Percentiles rank a stretch among this genome's conserved stretches.
Conservation (phyloP, 2,888 invertebrate genomes). For the Leptinotarsa rubiginosa region DNA sequence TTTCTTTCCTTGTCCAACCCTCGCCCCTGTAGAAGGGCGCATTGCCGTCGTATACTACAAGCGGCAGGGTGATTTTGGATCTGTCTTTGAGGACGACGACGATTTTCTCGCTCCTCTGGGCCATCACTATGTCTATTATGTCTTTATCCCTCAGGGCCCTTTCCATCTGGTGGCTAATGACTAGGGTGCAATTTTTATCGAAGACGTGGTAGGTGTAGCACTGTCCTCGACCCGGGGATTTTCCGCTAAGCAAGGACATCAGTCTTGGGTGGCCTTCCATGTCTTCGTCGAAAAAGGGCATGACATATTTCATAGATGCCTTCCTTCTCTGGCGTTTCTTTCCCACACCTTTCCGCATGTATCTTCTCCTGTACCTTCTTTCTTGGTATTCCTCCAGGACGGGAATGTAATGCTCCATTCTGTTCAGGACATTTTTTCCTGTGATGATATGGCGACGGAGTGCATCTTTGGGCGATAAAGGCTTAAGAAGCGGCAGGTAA, state of each 20-base stretch:
- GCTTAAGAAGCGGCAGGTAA: conserved; percentile 83
- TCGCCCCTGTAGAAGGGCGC: conserved; percentile 76
- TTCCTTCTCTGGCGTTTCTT: conserved; percentile 62
- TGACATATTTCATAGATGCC: conserved; percentile 59
- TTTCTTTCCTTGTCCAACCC: conserved; percentile 76
- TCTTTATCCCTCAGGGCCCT: conserved; percentile 82
- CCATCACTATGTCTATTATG: conserved; percentile 80
- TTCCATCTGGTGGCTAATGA: conserved; percentile 79
- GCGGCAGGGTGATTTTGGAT: conserved; percentile 76
- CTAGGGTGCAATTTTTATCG: conserved; percentile 78
- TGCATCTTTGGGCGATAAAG: conserved; percentile 86
- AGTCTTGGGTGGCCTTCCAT: conserved; percentile 61
- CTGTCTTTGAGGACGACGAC: conserved; percentile 78
- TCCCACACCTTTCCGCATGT: conserved; percentile 60
- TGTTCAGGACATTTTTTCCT: conserved; percentile 80
- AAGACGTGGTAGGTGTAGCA: conserved; percentile 80
- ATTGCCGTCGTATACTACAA: conserved; percentile 59
- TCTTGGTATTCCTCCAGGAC: conserved; percentile 71
- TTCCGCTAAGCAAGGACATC: conserved; percentile 67
- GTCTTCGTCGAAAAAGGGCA: conserved; percentile 61
- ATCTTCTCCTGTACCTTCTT: conserved; percentile 57
- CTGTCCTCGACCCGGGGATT: conserved; percentile 71
- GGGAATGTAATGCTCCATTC: conserved; percentile 83
- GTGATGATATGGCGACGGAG: conserved; percentile 83
- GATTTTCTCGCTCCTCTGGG: conserved; percentile 80